Conservation (phyloP, 2,888 invertebrate genomes). For the Autographa gamma region DNA sequence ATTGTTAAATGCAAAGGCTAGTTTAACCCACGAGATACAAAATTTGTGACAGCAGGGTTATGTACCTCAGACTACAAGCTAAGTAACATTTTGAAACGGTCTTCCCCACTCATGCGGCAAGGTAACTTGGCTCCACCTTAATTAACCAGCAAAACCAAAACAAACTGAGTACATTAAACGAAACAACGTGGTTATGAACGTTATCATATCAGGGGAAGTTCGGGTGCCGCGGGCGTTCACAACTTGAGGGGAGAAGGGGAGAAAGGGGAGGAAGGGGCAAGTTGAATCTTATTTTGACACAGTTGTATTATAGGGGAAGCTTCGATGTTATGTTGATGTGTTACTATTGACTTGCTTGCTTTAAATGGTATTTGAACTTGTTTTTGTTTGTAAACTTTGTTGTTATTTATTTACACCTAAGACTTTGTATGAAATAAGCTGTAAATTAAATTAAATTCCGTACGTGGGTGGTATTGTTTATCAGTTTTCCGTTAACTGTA, state of each 20-base stretch:
- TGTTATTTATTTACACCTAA: too few species aligned
- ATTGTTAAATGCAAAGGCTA: too few species aligned
- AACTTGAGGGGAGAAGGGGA: slow-evolving; percentile 61
- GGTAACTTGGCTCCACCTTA: slow-evolving; percentile 25
- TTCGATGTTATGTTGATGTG: slow-evolving; percentile 13
- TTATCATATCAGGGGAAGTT: slow-evolving; percentile 72
- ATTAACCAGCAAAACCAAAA: slow-evolving; percentile 51
- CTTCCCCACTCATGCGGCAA: not conserved
- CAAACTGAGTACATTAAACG: slow-evolving; percentile 67
- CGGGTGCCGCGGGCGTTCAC: slow-evolving; percentile 64
- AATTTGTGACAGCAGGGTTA: not conserved
- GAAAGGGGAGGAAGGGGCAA: slow-evolving; percentile 59
- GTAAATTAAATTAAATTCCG: too few species aligned
- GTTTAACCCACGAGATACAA: not conserved
- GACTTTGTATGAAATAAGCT: too few species aligned
- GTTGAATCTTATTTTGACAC: slow-evolving; percentile 72
- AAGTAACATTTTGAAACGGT: not conserved
- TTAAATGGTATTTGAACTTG: slow-evolving; percentile 21
- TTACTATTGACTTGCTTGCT: slow-evolving; percentile 21
- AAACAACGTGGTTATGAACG: slow-evolving; percentile 66
- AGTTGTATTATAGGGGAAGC: slow-evolving; percentile 62
- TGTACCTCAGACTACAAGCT: not conserved
- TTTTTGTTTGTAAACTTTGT: too few species aligned
- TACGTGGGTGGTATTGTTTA: too few species aligned
- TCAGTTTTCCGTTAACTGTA: too few species aligned